Evolutionary conservation across 2,113 vertebrate genomes (phyloP).

Genomic region (Opisthocomus hoazin): DNA sequence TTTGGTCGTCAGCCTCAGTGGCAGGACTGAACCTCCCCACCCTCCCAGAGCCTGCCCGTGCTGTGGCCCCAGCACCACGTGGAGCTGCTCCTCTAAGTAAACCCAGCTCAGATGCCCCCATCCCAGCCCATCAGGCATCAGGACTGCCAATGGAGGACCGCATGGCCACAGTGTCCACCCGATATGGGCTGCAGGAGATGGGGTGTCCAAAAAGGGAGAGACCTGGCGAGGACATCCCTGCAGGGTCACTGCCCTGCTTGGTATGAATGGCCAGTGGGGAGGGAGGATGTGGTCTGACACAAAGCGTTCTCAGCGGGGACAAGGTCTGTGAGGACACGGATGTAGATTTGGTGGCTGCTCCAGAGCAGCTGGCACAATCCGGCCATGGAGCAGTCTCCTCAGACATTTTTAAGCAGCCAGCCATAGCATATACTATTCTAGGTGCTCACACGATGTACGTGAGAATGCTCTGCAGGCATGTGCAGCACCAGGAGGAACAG

Average conservation of each 20-base stretch:
- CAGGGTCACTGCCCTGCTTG: background rate
- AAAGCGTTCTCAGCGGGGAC: background rate
- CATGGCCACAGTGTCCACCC: accelerated
- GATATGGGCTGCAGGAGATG: background rate
- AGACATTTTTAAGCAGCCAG: background rate
- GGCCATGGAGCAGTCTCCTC: background rate
- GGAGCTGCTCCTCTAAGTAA: background rate
- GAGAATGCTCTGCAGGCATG: background rate
- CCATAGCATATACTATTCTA: accelerated
- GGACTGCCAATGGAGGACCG: background rate
- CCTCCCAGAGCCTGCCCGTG: background rate
- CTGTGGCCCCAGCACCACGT: background rate
- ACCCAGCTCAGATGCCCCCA: background rate
- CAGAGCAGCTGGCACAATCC: background rate
- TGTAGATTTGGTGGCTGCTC: background rate
- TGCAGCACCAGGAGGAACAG: background rate
- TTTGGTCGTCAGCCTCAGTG: background rate
- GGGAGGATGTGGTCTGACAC: accelerated
- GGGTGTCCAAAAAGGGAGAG: background rate
- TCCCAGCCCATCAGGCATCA: background rate
- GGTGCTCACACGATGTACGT: accelerated
- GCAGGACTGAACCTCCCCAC: background rate
- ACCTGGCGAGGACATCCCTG: background rate
- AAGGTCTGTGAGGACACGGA: background rate
- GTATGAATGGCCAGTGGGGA: background rate